These are phyloP conservation scores for Toxotes jaculatrix DNA, from an alignment of 2,113 vertebrate genomes.

Conservation along the genomic window DNA sequence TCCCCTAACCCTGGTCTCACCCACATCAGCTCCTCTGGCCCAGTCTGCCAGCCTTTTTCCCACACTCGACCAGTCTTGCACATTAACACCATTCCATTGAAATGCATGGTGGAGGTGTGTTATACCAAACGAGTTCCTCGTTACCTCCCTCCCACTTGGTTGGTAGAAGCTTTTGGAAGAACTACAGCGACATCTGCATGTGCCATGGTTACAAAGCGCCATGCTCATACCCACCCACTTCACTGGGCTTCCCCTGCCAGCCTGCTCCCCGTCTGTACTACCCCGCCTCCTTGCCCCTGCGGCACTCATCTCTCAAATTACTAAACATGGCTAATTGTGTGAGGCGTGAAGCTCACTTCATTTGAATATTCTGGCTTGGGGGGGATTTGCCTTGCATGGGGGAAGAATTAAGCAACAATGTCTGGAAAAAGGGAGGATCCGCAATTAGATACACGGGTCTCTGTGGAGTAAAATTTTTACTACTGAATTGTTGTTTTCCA, in stretches of 20 bases:
- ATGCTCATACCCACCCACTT: conserved; percentile 80
- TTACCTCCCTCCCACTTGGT: conserved; percentile 87
- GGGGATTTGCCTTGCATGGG: conserved; percentile 83
- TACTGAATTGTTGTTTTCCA: conserved; percentile 44
- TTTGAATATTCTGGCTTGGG: conserved; percentile 91
- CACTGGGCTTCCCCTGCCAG: conserved; percentile 74
- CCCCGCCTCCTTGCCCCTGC: conserved; percentile 76
- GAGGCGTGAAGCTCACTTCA: conserved; percentile 89
- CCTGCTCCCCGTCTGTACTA: conserved; percentile 59
- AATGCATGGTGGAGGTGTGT: conserved; percentile 77
- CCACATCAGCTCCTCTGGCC: conserved; percentile 52
- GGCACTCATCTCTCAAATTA: conserved; percentile 82
- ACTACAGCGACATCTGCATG: conserved; percentile 99
- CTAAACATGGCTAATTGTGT: conserved; percentile 90
- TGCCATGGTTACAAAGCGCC: conserved; percentile 89
- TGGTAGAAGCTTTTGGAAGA: conserved; percentile 93
- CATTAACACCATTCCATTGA: conserved; percentile 60
- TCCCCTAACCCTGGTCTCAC: conserved; percentile 57
- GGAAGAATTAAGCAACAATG: conserved; percentile 76
- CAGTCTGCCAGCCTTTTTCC: conserved; percentile 66
- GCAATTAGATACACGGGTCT: conserved; percentile 53
- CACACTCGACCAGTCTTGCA: conserved; percentile 54
- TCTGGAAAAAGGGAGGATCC: conserved; percentile 55
- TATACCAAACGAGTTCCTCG: conserved; percentile 85
- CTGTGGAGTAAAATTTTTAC: conserved; percentile 42